These are phyloP conservation scores for Leptoteleia sp. DNA, from an alignment of 1,140 invertebrate species.

Conservation along the genomic window DNA sequence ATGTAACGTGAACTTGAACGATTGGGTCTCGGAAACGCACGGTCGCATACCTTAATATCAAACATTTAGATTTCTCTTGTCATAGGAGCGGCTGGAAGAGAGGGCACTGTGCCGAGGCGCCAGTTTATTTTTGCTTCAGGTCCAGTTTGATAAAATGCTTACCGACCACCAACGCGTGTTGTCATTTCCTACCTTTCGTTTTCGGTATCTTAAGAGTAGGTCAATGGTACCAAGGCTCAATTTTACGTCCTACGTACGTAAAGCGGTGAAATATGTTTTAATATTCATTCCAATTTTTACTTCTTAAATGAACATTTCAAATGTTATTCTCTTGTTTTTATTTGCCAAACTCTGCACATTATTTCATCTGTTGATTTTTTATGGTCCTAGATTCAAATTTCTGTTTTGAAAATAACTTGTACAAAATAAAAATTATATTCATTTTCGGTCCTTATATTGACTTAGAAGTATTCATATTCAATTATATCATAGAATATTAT, in stretches of 20 bases:
- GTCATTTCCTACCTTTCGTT: slow-evolving; percentile 51
- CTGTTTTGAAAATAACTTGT: too few relatives aligned
- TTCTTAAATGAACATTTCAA: slow-evolving; percentile 11
- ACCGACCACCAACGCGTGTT: slow-evolving; percentile 17
- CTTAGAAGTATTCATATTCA: too few relatives aligned
- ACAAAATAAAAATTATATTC: too few relatives aligned
- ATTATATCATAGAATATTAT: too few relatives aligned
- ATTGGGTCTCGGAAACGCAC: too few relatives aligned
- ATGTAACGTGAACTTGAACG: too few relatives aligned
- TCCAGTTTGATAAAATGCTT: slow-evolving; percentile 39
- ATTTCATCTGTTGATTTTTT: too few relatives aligned
- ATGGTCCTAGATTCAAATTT: too few relatives aligned
- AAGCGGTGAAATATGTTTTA: slow-evolving; percentile 3
- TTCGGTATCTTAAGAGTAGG: slow-evolving; percentile 51
- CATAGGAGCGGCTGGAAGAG: slow-evolving; percentile 24
- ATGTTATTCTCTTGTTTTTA: slow-evolving; percentile 3
- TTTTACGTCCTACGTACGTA: slow-evolving; percentile 19
- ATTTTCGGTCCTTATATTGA: too few relatives aligned
- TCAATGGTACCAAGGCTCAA: slow-evolving; percentile 45
- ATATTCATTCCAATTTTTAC: slow-evolving; percentile 14
- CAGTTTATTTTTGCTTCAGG: slow-evolving; percentile 37
- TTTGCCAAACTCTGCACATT: slow-evolving; percentile 5
- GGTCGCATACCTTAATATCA: not conserved
- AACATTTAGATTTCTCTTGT: slow-evolving; percentile 38
- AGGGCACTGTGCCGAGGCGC: slow-evolving; percentile 27